Conservation (phyloP, 2,113 vertebrate species). For the Fulmarus glacialis region DNA sequence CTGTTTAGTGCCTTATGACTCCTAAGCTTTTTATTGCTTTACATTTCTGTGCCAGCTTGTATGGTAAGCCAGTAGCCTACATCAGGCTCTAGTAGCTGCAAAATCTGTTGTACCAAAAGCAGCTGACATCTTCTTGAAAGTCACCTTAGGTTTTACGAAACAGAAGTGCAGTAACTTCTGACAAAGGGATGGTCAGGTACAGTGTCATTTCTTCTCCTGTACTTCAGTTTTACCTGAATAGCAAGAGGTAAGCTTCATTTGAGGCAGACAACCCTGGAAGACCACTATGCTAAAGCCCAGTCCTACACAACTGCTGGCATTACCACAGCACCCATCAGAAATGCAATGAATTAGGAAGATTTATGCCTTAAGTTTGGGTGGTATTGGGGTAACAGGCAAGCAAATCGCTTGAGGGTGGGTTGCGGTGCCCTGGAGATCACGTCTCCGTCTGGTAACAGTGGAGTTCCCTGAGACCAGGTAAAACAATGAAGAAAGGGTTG, state of each 20-base stretch:
- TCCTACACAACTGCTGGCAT: not conserved
- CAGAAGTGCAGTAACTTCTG: not conserved
- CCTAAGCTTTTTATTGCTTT: slow-evolving; percentile 4
- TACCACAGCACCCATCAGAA: not conserved
- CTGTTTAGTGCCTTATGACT: not conserved
- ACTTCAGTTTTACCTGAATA: not conserved
- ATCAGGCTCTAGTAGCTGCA: not conserved
- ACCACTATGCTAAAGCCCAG: not conserved
- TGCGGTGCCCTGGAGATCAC: not conserved
- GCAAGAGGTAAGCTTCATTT: not conserved
- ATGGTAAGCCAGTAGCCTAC: not conserved
- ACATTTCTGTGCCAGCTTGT: not conserved
- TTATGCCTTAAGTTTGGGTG: not conserved
- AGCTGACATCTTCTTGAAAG: not conserved
- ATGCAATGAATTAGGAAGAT: not conserved
- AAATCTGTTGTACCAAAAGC: not conserved
- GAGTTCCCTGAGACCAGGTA: not conserved
- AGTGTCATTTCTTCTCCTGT: not conserved
- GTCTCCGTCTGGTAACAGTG: not conserved
- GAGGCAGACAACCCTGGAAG: not conserved
- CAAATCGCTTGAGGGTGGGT: not conserved
- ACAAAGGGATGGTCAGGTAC: not conserved
- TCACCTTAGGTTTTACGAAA: not conserved
- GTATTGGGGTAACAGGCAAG: not conserved
- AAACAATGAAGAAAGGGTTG: not conserved